phyloP scores from a whole-genome alignment of 2,113 vertebrate species.

The Hydrolagus affinis region DNA sequence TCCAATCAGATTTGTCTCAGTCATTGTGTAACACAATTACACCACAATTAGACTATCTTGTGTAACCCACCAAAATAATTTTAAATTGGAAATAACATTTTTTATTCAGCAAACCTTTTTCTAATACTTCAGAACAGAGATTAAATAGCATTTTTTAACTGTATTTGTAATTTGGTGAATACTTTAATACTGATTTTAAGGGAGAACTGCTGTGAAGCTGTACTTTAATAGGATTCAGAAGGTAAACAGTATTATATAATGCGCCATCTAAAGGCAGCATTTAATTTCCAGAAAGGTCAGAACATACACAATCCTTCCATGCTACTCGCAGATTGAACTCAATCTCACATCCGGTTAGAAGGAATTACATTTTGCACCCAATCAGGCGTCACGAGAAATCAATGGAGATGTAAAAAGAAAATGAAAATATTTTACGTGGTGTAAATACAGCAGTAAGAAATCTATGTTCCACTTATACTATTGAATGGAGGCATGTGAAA shows the following conservation, averaged over 20 bases:
- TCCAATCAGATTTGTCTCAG: not conserved
- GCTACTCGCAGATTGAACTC: not conserved
- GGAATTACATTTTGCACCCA: not conserved
- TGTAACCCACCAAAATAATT: not conserved
- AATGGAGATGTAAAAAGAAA: not conserved
- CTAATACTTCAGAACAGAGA: not conserved
- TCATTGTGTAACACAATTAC: not conserved
- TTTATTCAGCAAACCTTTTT: not conserved
- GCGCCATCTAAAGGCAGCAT: not conserved
- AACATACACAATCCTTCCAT: not conserved
- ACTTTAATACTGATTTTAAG: not conserved
- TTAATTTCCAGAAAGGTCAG: not conserved
- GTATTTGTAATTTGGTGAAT: not conserved
- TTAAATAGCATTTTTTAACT: not conserved
- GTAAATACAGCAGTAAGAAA: too few relatives aligned
- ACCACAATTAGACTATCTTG: not conserved
- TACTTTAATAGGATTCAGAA: not conserved
- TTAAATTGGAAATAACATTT: not conserved
- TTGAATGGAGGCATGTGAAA: too few relatives aligned
- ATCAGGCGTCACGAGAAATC: not conserved
- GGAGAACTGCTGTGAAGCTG: not conserved
- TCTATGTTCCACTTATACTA: too few relatives aligned
- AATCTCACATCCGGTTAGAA: not conserved
- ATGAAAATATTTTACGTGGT: not conserved
- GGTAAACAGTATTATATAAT: not conserved